These are phyloP conservation scores for Cheiracanthium punctorium DNA, from an alignment of 2,888 invertebrate species.

Conservation along the genomic window DNA sequence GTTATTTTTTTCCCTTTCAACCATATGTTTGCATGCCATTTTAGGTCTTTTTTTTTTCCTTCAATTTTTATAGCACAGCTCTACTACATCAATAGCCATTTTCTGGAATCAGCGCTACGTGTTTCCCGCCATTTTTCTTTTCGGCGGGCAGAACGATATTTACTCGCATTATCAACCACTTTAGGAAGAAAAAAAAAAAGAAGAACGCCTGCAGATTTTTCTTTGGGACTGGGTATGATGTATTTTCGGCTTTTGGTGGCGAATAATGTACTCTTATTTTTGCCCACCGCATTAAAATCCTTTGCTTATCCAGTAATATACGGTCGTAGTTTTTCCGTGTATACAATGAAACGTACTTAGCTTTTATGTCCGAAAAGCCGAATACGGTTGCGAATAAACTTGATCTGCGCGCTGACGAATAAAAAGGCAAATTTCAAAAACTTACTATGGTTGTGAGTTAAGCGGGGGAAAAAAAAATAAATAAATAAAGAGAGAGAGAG, in stretches of 20 bases:
- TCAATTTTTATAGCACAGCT: constrained; percentile 64
- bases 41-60: constrained; percentile 44
- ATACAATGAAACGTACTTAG: constrained; percentile 70
- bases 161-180: constrained; percentile 68
- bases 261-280: constrained; percentile 66
- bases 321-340: constrained; percentile 58
- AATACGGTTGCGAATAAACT: constrained; percentile 64
- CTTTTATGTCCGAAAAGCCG: constrained; percentile 57
- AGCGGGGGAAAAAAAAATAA: constrained; percentile 16
- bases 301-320: constrained; percentile 69
- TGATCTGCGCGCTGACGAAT: constrained; percentile 59
- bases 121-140: constrained; percentile 58
- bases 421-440: constrained; percentile 67
- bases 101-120: constrained; percentile 57
- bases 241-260: constrained; percentile 53
- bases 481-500: no score
- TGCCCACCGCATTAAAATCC: constrained; percentile 63
- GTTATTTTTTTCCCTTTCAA: constrained; percentile 30
- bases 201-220: constrained; percentile 48
- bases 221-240: constrained; percentile 37
- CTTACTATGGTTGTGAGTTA: constrained; percentile 9
- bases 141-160: constrained; percentile 48
- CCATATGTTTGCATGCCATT: constrained; percentile 41
- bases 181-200: no score
- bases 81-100: constrained; percentile 68